phyloP scores from a whole-genome alignment of 2,113 vertebrate genomes.

The Dipodomys stephensi region DNA sequence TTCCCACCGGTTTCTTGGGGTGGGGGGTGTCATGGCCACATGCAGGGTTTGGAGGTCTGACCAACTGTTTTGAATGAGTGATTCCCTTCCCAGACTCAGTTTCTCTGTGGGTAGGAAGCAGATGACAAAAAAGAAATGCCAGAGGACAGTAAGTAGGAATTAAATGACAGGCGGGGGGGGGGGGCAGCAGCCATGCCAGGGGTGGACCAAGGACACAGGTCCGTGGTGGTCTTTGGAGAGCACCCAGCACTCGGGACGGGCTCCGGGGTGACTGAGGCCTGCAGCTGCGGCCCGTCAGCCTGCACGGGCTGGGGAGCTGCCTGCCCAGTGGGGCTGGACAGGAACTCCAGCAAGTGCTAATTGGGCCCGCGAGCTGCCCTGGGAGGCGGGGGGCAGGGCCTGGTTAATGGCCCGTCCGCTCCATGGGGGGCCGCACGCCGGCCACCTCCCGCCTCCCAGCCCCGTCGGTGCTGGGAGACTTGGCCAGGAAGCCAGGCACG shows the following conservation, averaged over 20 bases:
- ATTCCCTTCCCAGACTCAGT: slow-evolving; percentile 1
- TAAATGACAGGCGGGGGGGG: not conserved
- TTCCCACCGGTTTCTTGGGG: not conserved
- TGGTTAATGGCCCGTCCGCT: slow-evolving; percentile 74
- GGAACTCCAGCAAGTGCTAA: slow-evolving; percentile 84
- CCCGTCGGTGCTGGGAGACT: slow-evolving; percentile 79
- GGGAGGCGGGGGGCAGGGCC: not conserved
- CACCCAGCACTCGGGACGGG: not conserved
- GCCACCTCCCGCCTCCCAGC: slow-evolving; percentile 84
- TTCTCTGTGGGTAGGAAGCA: not conserved
- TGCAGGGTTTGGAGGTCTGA: not conserved
- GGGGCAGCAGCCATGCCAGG: not conserved
- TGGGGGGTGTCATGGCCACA: not conserved
- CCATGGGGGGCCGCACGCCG: slow-evolving; percentile 70
- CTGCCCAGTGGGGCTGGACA: slow-evolving; percentile 57
- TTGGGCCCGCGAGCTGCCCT: slow-evolving; percentile 74
- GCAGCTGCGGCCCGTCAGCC: slow-evolving; percentile 46
- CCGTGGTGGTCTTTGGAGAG: not conserved
- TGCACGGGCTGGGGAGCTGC: not conserved
- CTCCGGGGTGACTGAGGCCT: not conserved
- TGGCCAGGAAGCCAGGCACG: slow-evolving; percentile 81
- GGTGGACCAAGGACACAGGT: not conserved
- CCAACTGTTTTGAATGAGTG: not conserved
- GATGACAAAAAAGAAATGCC: not conserved
- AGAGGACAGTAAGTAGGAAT: not conserved